phyloP scores from a whole-genome alignment of 1,140 invertebrate species.

The Drosophila murphyi region DNA sequence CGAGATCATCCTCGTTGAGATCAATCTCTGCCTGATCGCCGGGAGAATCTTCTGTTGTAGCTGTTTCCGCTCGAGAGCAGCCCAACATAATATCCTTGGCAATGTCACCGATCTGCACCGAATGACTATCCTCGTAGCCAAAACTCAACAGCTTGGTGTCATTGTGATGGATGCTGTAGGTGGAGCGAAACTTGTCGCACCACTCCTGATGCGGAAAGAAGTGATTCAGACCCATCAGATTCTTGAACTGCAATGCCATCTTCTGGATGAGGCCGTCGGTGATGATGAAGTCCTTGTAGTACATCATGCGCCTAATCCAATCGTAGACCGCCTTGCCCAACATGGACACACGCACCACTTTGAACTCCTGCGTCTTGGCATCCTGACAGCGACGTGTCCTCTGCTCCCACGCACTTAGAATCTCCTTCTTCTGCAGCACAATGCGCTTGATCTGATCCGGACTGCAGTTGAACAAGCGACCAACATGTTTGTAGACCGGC shows the following conservation, averaged over 20 bases:
- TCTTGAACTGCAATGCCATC: conserved; percentile 81
- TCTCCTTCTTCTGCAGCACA: conserved; percentile 75
- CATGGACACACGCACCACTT: conserved; percentile 75
- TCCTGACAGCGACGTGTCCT: conserved; percentile 72
- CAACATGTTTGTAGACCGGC: conserved; percentile 79
- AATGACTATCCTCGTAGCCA: conserved; percentile 71
- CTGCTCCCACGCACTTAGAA: conserved; percentile 77
- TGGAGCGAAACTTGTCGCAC: conserved; percentile 77
- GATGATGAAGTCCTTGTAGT: conserved; percentile 79
- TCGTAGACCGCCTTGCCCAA: conserved; percentile 77
- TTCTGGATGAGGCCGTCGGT: conserved; percentile 79
- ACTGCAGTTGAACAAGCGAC: conserved; percentile 78
- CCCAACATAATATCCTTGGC: conserved; percentile 72
- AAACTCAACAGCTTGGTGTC: conserved; percentile 72
- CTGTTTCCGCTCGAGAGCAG: conserved; percentile 38
- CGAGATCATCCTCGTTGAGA: conserved; percentile 24
- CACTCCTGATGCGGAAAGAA: conserved; percentile 82
- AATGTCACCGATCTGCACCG: conserved; percentile 80
- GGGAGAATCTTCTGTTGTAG: not conserved
- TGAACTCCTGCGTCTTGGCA: conserved; percentile 71
- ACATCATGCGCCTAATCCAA: conserved; percentile 83
- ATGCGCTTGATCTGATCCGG: conserved; percentile 82
- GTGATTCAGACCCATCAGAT: conserved; percentile 70
- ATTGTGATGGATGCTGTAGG: conserved; percentile 66
- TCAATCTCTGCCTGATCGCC: not conserved